These are phyloP conservation scores for Sorex maritimensis DNA, from an alignment of 2,797 vertebrate genomes.

Conservation along the genomic window DNA sequence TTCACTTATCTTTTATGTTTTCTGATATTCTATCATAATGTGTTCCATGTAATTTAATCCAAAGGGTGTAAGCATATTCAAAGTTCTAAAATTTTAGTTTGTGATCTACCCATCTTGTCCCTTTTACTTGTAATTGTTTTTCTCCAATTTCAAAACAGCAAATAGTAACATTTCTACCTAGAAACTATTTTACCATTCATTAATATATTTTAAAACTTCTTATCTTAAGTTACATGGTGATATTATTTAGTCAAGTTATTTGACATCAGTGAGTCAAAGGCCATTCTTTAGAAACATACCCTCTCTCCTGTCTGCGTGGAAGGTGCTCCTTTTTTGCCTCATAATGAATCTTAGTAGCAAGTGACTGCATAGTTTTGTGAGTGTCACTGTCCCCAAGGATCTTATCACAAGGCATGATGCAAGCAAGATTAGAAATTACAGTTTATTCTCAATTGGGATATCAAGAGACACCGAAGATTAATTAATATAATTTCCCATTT, in stretches of 20 bases:
- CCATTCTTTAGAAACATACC: not conserved
- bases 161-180: too few species aligned
- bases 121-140: too few species aligned
- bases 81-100: not conserved
- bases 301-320: not conserved
- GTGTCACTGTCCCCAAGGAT: slow-evolving; percentile 10
- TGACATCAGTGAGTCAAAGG: not conserved
- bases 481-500: not conserved
- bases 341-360: not conserved
- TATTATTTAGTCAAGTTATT: too few species aligned
- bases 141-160: too few species aligned
- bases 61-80: not conserved
- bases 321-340: not conserved
- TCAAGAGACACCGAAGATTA: not conserved
- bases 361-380: slow-evolving; percentile 11
- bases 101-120: not conserved
- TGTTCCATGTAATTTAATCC: not conserved
- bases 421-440: not conserved
- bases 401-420: too few species aligned
- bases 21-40: not conserved
- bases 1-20: not conserved
- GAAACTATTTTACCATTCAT: too few species aligned
- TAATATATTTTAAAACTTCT: not conserved
- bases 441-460: not conserved
- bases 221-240: not conserved